Base-by-base conservation (phyloP, 1,140 invertebrate species). In the Macrobrachium rosenbergii region DNA sequence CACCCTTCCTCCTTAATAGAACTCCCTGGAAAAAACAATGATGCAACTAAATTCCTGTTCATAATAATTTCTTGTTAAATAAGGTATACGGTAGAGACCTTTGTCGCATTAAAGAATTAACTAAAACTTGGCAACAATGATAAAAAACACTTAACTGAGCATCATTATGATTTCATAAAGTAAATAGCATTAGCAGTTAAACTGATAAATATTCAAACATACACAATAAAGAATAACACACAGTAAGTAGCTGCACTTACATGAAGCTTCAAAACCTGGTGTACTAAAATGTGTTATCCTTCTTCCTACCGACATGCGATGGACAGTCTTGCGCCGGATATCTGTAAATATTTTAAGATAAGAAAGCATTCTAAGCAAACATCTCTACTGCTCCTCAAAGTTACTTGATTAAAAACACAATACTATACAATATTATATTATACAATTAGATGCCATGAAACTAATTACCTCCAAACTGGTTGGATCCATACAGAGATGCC, bases 251-350 rank as follows among this genome's bases (percentile, higher is more conserved):
- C 21, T 67, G 43, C 5, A 5, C 21, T 19, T 16, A 37, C 19
- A 23, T n/a, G 45, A 28, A 28, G 21, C 16, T 28, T 37, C 28
- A 8, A 75, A 75, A 37, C 28, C 28, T n/a, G 28, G 0, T 69
- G 64, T 21, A 69, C 16, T 75, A 16, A 75, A 28, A n/a, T 75
- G 16, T 23, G 28, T 75, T 75, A 17, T 75, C 19, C 17, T 21
- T 45, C 45, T 19, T n/a, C 62, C 63, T 8, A 11, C 45, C 10
- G 62, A 81, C n/a, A 81, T 67, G 19, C 23, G 14, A 43, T 81
- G 79, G 12, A 81, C 28, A 10, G 79, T 81, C 10, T 81, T 60
- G 16, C 79, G 79, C 17, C 79, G 79, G n/a, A 67, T n/a, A 63
- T 45, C 79, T 81, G 43, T 19, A 67, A 23, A 14, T 43, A 43